Conservation (phyloP, 2,888 invertebrate species). For the Hedya salicella region DNA sequence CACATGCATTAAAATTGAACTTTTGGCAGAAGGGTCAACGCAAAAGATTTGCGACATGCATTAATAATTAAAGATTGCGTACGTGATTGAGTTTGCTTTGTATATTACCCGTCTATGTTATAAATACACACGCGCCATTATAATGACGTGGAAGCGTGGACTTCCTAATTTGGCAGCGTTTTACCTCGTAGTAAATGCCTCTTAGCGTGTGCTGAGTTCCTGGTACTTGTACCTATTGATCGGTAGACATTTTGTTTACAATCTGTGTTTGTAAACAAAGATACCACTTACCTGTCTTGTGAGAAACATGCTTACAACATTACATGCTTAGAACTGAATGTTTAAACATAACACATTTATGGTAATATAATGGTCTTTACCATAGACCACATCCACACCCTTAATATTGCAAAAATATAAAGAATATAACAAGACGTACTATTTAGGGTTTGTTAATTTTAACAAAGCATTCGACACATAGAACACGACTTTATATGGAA, state of each 20-base stretch:
- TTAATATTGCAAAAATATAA: too few relatives aligned
- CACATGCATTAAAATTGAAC: constrained; percentile 54
- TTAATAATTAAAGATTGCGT: constrained; percentile 48
- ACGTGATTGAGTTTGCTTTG: constrained; percentile 50
- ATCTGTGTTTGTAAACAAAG: constrained; percentile 55
- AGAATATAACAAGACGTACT: too few relatives aligned
- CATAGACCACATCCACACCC: too few relatives aligned
- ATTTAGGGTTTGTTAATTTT: neutral
- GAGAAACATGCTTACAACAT: neutral
- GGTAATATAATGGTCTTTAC: too few relatives aligned
- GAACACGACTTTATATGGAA: too few relatives aligned
- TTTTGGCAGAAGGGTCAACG: constrained; percentile 42
- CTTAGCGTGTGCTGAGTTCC: constrained; percentile 53
- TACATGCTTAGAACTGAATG: too few relatives aligned
- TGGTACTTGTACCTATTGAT: constrained; percentile 62
- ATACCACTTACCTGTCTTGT: constrained; percentile 16
- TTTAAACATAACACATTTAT: too few relatives aligned
- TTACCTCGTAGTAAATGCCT: constrained; percentile 56
- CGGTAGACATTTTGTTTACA: constrained; percentile 56
- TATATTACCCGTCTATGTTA: constrained; percentile 49
- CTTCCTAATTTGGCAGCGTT: constrained; percentile 55
- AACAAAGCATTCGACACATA: too few relatives aligned
- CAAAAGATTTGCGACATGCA: constrained; percentile 57
- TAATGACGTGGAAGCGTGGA: constrained; percentile 32
- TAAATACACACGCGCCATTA: constrained; percentile 43